Evolutionary conservation across 1,140 invertebrate genomes (phyloP), one percentile per base, ranked within the genome.

Genomic region (Paraescarpia echinospica): DNA sequence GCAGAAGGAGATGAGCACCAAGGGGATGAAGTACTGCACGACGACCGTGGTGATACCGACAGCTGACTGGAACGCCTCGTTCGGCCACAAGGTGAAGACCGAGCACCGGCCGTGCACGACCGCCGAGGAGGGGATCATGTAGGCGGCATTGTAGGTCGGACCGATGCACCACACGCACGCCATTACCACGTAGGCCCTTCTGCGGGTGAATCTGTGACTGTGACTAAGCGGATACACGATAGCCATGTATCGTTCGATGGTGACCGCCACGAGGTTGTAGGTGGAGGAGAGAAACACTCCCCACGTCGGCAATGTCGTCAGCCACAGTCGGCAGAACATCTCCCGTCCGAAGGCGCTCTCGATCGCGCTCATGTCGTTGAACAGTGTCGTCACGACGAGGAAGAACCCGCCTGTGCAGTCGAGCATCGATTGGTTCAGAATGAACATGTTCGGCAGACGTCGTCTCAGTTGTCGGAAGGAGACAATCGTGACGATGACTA

Each of bases 161-260:
- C 92, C 92, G 88, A 92, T 18, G 12, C 51, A 35, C 92, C 92
- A 92, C 33, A 89, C 6, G 51, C 33, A 89, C n/a, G 34, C 88
- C 33, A 92, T 92, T 12, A 51, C 33, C 6, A 92, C 34, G 92
- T 34, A 34, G 59, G 77, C 92, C 34, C 88, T 90, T 14, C 18
- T 89, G 33, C 35, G 33, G 22, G 92, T 91, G 89, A 93, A 92
- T 51, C 77, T 59, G 6, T 33, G 33, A 35, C 41, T 92, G 92
- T 93, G 92, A n/a, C 89, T 91, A n/a, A 93, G 51, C 5, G 93
- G 92, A 48, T 93, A 91, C 5, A 93, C 92, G 59, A 93, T 51
- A n/a, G 93, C 92, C 34, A 93, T 34, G 93, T 93, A 93, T 34
- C 92, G 93, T 33, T 93, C 93, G 31, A 92, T 2, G 33, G 92